Evolutionary conservation across 2,797 vertebrate genomes (phyloP).

Genomic region (Picus viridis): DNA sequence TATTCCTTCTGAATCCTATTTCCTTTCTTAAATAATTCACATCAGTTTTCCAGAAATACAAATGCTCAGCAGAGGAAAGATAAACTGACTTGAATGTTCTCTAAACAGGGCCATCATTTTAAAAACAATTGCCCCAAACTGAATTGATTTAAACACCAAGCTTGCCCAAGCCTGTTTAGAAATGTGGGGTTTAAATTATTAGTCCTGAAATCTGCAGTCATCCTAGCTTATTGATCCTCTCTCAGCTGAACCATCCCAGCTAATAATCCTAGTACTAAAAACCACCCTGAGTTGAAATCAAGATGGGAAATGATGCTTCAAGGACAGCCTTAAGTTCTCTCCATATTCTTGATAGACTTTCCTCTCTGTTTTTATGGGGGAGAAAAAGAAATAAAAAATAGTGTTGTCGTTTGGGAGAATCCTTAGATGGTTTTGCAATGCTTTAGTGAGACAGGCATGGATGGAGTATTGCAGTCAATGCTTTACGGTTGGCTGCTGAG

Average conservation of each 20-base stretch:
- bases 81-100: not conserved
- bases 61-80: not conserved
- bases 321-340: not conserved
- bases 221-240: not conserved
- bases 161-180: not conserved
- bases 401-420: not conserved
- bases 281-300: not conserved
- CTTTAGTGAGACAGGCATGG: not conserved
- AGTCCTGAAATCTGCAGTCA: not conserved
- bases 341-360: no score
- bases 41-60: not conserved
- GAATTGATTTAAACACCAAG: not conserved
- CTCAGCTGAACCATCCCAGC: not conserved
- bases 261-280: not conserved
- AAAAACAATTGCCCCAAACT: not conserved
- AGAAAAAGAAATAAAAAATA: no score
- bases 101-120: not conserved
- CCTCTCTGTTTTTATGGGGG: no score
- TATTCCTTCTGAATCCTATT: not conserved
- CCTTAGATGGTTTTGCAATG: not conserved
- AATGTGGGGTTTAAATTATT: not conserved
- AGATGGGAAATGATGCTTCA: not conserved
- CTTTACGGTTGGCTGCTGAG: not conserved
- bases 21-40: not conserved
- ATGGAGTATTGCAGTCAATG: not conserved